phyloP scores from a whole-genome alignment of 2,797 vertebrate genomes.

The Argya squamiceps region DNA sequence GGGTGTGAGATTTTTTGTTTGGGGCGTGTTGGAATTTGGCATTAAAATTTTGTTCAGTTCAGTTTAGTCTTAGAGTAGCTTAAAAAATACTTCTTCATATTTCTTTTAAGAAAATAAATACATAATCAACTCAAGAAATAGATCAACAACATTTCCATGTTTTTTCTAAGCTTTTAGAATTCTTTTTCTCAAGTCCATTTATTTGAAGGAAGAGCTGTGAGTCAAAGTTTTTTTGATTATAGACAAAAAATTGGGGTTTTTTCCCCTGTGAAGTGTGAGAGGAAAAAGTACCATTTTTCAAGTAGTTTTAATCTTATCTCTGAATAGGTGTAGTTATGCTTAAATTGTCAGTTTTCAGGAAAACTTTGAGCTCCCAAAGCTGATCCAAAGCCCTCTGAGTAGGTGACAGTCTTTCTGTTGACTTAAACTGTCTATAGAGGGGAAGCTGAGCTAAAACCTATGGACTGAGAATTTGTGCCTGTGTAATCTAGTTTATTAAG shows the following conservation, averaged over 20 bases:
- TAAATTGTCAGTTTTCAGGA: slow-evolving; percentile 36
- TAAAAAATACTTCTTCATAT: background rate
- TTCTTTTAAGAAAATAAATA: background rate
- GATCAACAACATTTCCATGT: background rate
- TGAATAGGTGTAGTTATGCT: slow-evolving; percentile 20
- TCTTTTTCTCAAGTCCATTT: background rate
- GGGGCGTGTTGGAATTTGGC: background rate
- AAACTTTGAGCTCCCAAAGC: slow-evolving; percentile 30
- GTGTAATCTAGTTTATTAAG: background rate
- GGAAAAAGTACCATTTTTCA: background rate
- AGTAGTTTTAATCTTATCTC: slow-evolving; percentile 51
- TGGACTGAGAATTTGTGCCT: background rate
- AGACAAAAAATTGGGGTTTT: accelerated
- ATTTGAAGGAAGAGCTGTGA: background rate
- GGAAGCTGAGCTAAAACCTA: background rate
- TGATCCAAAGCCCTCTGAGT: slow-evolving; percentile 30
- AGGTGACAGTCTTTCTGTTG: slow-evolving; percentile 40
- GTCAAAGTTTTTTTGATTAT: background rate
- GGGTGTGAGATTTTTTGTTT: accelerated
- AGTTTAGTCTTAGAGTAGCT: background rate
- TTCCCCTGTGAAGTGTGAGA: background rate
- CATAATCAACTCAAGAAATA: background rate
- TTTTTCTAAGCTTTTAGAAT: background rate
- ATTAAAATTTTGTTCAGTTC: background rate
- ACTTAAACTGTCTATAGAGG: slow-evolving; percentile 8